Percentiles rank a stretch among this genome's conserved stretches.
These are phyloP conservation scores for Cuniculus paca DNA, from an alignment of 2,797 vertebrate genomes.

Conservation along the genomic window DNA sequence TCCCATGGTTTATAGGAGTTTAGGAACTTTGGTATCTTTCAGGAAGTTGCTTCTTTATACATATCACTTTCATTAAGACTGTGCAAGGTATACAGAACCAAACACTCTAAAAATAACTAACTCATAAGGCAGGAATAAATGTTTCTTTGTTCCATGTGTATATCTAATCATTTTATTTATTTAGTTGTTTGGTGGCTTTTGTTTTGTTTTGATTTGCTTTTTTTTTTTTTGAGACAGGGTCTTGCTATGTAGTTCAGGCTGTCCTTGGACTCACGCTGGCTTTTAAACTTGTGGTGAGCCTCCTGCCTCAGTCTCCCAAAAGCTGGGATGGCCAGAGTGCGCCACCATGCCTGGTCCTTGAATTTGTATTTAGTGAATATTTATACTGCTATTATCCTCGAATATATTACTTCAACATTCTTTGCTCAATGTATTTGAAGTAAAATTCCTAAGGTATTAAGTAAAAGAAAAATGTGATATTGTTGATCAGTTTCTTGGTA, in stretches of 20 bases:
- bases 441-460: background rate
- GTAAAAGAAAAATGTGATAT: background rate
- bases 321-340: background rate
- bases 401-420: background rate
- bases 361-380: background rate
- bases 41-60: constrained; percentile 12
- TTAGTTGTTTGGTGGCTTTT: background rate
- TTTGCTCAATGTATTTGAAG: background rate
- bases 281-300: background rate
- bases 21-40: background rate
- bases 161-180: background rate
- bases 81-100: background rate
- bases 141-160: background rate
- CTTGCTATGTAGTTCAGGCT: background rate
- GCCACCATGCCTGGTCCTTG: background rate
- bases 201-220: background rate
- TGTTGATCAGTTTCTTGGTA: background rate
- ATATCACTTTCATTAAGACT: background rate
- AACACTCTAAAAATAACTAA: background rate
- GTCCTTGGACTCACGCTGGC: background rate
- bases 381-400: background rate
- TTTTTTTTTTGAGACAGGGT: background rate
- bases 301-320: background rate
- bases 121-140: background rate
- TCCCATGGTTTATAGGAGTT: background rate